Evolutionary conservation across 2,797 vertebrate genomes (phyloP).

Genomic region (Pampus argenteus): DNA sequence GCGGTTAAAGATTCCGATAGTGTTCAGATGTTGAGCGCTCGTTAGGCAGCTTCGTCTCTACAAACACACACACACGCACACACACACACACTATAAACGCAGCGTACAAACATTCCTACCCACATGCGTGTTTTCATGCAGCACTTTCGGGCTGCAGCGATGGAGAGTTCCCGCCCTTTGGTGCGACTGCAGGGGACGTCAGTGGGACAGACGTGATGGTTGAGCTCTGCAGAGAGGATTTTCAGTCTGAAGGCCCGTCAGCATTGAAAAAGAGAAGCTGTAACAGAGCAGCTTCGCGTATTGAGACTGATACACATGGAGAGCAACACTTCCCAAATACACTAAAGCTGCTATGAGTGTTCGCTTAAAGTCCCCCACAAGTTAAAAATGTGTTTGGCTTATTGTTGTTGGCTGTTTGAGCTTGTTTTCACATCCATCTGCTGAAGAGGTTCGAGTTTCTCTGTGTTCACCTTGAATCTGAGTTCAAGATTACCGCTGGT

Average conservation of each 20-base stretch:
- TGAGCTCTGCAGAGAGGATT: slow-evolving; percentile 10
- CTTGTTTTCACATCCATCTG: no score
- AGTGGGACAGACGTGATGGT: slow-evolving; percentile 17
- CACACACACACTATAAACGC: slow-evolving; percentile 32
- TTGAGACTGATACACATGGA: background rate
- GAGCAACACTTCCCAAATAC: background rate
- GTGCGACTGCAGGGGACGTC: slow-evolving; percentile 29
- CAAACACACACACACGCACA: background rate
- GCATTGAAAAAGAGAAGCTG: background rate
- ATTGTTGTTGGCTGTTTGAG: no score
- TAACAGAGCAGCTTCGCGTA: background rate
- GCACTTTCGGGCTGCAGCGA: slow-evolving; percentile 37
- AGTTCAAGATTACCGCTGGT: no score
- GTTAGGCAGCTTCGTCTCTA: slow-evolving; percentile 36
- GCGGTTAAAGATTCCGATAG: slow-evolving; percentile 63
- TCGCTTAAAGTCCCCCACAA: no score
- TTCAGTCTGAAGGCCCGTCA: slow-evolving; percentile 16
- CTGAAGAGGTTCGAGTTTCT: no score
- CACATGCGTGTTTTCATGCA: slow-evolving; percentile 44
- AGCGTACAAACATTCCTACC: slow-evolving; percentile 40
- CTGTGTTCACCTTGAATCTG: no score
- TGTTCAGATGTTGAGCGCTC: slow-evolving; percentile 58
- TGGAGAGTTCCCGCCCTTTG: slow-evolving; percentile 36
- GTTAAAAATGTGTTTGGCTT: no score
- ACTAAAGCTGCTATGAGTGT: no score